Base-by-base conservation (phyloP, 2,113 vertebrate genomes). In the Megaptera novaeangliae region DNA sequence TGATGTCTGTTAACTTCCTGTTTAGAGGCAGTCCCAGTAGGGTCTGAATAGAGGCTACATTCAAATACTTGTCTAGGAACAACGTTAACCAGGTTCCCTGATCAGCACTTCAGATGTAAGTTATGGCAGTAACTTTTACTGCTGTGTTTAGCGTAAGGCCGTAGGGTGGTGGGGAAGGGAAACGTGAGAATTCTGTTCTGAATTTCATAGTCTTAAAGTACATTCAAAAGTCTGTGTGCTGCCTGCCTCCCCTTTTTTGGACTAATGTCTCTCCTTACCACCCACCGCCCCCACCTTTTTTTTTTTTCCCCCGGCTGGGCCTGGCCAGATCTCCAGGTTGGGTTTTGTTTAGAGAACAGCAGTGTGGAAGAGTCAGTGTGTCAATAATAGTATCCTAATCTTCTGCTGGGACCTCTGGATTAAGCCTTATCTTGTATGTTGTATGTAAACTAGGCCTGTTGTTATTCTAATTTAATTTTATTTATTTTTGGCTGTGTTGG, bases 1-100 rank as follows among this genome's bases (percentile, higher is more conserved):
- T 89, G 52, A 93, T 80, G 94, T 95, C 52, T 96, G 68, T 92
- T 93, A 97, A 97, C 97, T 98, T 98, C 98, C 98, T 95, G 97
- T 97, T 88, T 91, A 86, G 46, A 96, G 9, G 55, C 55, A 36
- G 31, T 95, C 55, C 8, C 20, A 93, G n/a, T 71, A 82, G 88
- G 71, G 46, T 94, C 92, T 72, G 59, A 97, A 61, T 71, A 96
- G 85, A 97, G 55, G n/a, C 52, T 71, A 20, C 29, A 12, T 77
- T 78, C 6, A 55, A 31, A 82, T 86, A 75, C 23, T 93, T 85
- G 5, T 27, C 78, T 96, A 31, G 57, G 87, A 95, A 91, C 95
- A 83, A 14, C 52, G 29, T 94, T 96, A 39, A 39, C 61, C 29
- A 57, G 44, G 34, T 78, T 95, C 41, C 71, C 49, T 29, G 80